A percentile compares a stretch with the other conserved stretches of the same genome.
phyloP scores from a whole-genome alignment of 2,797 vertebrate species.

The Monodelphis domestica region DNA sequence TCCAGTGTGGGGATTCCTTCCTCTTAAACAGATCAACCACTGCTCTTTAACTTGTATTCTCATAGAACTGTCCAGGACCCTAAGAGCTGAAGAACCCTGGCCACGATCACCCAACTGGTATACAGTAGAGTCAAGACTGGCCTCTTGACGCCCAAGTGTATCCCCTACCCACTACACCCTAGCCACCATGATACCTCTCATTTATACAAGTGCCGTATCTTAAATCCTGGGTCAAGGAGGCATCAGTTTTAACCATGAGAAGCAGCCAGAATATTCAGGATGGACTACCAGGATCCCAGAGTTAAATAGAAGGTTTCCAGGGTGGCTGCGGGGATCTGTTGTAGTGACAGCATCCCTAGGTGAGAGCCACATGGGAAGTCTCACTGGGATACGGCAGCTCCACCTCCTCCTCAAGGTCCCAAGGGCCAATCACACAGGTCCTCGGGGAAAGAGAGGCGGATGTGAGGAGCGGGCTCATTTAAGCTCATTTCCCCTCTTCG shows the following conservation, averaged over 20 bases:
- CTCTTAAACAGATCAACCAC: neutral
- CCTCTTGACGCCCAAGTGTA: accelerated
- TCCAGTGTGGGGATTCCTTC: neutral
- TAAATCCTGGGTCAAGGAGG: neutral
- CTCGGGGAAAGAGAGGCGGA: neutral
- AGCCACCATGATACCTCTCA: neutral
- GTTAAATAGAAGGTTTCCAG: neutral
- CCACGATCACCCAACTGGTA: neutral
- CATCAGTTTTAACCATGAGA: neutral
- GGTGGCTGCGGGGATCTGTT: neutral
- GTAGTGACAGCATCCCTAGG: constrained; percentile 11
- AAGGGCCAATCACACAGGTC: neutral
- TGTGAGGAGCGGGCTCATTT: neutral
- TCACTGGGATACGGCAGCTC: neutral
- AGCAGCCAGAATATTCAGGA: neutral
- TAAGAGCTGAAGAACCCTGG: neutral
- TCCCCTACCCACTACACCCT: neutral
- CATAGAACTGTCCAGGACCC: neutral
- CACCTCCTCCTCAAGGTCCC: constrained; percentile 1
- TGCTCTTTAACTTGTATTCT: neutral
- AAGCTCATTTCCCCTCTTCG: neutral
- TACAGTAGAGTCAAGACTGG: accelerated
- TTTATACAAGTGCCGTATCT: neutral
- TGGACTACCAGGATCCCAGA: neutral
- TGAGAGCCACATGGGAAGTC: neutral